phyloP scores from a whole-genome alignment of 2,888 invertebrate genomes.

The Deroplatys truncata region DNA sequence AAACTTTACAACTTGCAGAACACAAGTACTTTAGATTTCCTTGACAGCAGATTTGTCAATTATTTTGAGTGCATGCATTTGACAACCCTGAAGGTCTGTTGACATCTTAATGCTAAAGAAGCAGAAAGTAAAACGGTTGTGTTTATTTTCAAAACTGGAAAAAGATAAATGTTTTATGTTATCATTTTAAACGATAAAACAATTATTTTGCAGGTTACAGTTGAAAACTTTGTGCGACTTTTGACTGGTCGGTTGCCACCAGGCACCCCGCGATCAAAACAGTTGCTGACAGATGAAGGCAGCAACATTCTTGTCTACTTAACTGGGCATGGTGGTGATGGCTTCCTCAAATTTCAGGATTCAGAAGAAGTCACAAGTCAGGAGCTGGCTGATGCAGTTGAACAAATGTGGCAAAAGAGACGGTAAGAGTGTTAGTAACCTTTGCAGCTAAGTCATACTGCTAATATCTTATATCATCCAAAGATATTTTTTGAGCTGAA shows the following conservation, averaged over 20 bases:
- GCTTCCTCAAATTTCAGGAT: conserved; percentile 98
- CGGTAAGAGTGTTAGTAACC: conserved; percentile 51
- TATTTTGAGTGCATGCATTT: too few species aligned
- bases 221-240: conserved; percentile 96
- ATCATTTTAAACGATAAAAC: too few species aligned
- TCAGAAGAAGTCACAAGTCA: conserved; percentile 98
- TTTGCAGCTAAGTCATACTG: not conserved
- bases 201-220: conserved; percentile 69
- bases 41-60: too few species aligned
- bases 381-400: conserved; percentile 96
- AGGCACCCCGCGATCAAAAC: conserved; percentile 91
- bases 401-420: conserved; percentile 99
- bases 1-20: too few species aligned
- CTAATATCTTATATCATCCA: not conserved
- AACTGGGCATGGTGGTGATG: conserved; percentile 96
- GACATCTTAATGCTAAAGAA: too few species aligned
- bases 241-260: conserved; percentile 89
- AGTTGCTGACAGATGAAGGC: conserved; percentile 91
- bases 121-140: too few species aligned
- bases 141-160: too few species aligned
- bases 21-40: too few species aligned
- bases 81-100: too few species aligned
- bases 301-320: conserved; percentile 96
- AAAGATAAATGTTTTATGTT: too few species aligned
- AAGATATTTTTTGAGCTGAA: too few species aligned